These are phyloP conservation scores for Panopea generosa DNA, from an alignment of 2,888 invertebrate species.

Conservation along the genomic window DNA sequence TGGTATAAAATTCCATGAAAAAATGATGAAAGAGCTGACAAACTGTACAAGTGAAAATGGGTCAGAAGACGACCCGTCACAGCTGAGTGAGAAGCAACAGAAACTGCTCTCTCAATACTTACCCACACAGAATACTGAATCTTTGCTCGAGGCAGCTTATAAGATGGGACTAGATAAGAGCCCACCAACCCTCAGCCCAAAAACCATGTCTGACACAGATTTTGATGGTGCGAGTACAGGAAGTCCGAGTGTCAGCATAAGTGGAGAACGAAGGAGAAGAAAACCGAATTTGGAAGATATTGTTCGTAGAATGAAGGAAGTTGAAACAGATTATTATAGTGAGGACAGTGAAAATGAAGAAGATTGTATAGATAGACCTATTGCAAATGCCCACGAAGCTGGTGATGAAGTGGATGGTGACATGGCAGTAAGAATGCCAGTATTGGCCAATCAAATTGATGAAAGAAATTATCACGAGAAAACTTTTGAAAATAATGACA, in stretches of 20 bases:
- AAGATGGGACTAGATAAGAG: conserved; percentile 53
- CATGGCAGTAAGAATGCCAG: conserved; percentile 41
- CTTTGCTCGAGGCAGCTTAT: conserved; percentile 53
- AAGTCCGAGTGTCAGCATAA: conserved; percentile 59
- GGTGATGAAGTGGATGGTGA: conserved; percentile 73
- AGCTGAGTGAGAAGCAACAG: conserved; percentile 22
- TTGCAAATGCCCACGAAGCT: conserved; percentile 39
- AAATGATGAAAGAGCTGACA: conserved; percentile 21
- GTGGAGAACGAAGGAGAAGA: conserved; percentile 68
- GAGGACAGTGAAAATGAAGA: conserved; percentile 71
- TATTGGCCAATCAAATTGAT: conserved; percentile 43
- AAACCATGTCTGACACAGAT: conserved; percentile 60
- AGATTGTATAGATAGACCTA: conserved; percentile 42
- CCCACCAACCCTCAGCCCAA: conserved; percentile 58
- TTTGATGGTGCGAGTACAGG: conserved; percentile 59
- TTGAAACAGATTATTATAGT: conserved; percentile 72
- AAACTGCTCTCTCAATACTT: conserved; percentile 32
- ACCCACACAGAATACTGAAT: conserved; percentile 41
- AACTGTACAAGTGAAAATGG: conserved; percentile 3
- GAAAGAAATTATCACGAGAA: conserved; percentile 19
- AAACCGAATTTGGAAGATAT: conserved; percentile 81
- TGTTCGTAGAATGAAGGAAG: conserved; percentile 75
- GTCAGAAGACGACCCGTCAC: conserved; percentile 7
- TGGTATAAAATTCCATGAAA: conserved; percentile 33
- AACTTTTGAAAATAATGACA: conserved; percentile 11